Percentiles rank a stretch among this genome's conserved stretches.
These are phyloP conservation scores for Sinopyrophorus schimmeli DNA, from an alignment of 2,888 invertebrate genomes.

Conservation along the genomic window DNA sequence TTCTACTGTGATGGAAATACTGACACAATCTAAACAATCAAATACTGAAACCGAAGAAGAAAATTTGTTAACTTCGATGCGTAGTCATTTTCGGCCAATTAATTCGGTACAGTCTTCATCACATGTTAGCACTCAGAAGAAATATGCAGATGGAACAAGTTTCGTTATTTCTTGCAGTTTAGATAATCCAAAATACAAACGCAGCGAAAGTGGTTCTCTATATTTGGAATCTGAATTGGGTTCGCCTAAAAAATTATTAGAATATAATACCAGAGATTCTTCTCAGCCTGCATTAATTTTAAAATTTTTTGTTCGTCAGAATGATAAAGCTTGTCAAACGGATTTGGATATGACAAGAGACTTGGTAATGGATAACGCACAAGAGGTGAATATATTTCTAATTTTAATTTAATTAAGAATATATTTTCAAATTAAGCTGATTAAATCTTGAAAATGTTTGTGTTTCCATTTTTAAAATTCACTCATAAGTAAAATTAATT, in stretches of 20 bases:
- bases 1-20: constrained; percentile 15
- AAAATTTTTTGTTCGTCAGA: constrained; percentile 69
- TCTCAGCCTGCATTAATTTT: constrained; percentile 59
- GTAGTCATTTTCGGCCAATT: constrained; percentile 85
- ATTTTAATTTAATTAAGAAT: too few relatives aligned
- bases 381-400: constrained; percentile 29
- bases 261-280: constrained; percentile 56
- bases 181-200: constrained; percentile 63
- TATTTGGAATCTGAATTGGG: constrained; percentile 60
- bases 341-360: constrained; percentile 42
- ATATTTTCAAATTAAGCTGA: too few relatives aligned
- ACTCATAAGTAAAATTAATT: too few relatives aligned
- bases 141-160: constrained; percentile 71
- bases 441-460: too few relatives aligned
- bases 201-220: constrained; percentile 67
- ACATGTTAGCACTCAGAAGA: constrained; percentile 53
- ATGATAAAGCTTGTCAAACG: constrained; percentile 64
- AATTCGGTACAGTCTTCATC: constrained; percentile 58
- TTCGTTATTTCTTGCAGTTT: constrained; percentile 68
- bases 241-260: constrained; percentile 58
- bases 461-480: too few relatives aligned
- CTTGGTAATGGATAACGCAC: constrained; percentile 19
- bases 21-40: constrained; percentile 19
- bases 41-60: constrained; percentile 32
- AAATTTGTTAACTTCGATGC: constrained; percentile 69